A percentile compares a stretch with the other conserved stretches of the same genome.
Evolutionary conservation across 2,797 vertebrate genomes (phyloP).

Genomic region (Chelidonichthys spinosus): DNA sequence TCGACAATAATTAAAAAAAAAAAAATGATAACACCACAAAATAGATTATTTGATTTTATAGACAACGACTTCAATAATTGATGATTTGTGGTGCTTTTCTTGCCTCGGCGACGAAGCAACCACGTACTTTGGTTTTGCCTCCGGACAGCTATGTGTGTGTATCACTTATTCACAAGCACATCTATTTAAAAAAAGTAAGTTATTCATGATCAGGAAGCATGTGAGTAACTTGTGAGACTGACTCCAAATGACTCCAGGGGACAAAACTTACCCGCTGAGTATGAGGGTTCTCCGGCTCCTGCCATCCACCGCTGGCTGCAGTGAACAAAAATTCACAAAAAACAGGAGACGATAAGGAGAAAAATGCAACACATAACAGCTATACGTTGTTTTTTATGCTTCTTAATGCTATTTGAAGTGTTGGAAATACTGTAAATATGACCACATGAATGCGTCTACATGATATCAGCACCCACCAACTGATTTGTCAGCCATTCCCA

Average conservation of each 20-base stretch:
- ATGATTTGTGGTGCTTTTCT: background rate
- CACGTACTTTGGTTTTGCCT: slow-evolving; percentile 21
- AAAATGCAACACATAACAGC: background rate
- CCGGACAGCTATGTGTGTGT: background rate
- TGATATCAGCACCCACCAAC: slow-evolving; percentile 87
- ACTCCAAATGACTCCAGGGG: slow-evolving; percentile 19
- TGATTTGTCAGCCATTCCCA: slow-evolving; percentile 99
- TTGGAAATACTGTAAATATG: background rate
- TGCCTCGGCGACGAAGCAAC: background rate
- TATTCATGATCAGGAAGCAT: slow-evolving; percentile 60
- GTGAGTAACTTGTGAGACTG: slow-evolving; percentile 58
- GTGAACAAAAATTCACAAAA: slow-evolving; percentile 29
- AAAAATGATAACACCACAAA: background rate
- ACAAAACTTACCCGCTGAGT: slow-evolving; percentile 90
- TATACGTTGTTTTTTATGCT: background rate
- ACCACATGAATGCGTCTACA: background rate
- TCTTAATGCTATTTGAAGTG: background rate
- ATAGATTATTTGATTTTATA: background rate
- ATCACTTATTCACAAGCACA: slow-evolving; percentile 19
- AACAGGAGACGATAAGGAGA: background rate
- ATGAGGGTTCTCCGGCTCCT: slow-evolving; percentile 96
- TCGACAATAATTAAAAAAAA: background rate
- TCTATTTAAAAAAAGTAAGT: slow-evolving; percentile 23
- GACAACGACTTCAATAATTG: background rate
- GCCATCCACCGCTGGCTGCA: slow-evolving; percentile 98